These are phyloP conservation scores for Dasysyrphus tricinctus DNA, from an alignment of 2,888 invertebrate genomes.

Conservation along the genomic window DNA sequence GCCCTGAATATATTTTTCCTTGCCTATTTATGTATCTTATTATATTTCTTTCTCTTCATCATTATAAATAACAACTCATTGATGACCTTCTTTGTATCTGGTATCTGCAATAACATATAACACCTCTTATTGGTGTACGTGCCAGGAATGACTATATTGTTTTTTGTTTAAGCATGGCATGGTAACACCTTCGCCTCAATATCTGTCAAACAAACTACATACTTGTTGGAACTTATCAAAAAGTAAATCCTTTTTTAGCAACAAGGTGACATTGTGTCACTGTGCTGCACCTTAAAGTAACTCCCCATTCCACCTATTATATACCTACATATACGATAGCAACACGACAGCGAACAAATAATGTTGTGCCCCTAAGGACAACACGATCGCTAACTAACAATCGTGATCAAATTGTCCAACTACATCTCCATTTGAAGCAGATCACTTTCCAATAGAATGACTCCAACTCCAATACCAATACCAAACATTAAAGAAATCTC, in stretches of 20 bases:
- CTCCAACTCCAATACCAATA: conserved; percentile 48
- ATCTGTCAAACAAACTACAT: conserved; percentile 63
- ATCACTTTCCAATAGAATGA: conserved; percentile 70
- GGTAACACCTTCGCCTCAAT: conserved; percentile 52
- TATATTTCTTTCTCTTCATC: not conserved
- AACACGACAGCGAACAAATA: conserved; percentile 58
- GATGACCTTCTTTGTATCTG: not conserved
- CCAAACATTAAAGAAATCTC: conserved; percentile 36
- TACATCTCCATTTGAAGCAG: conserved; percentile 73
- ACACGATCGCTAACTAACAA: conserved; percentile 51
- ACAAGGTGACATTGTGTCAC: conserved; percentile 35
- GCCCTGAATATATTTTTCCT: no score
- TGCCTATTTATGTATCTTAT: no score
- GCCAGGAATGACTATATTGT: not conserved
- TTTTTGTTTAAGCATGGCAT: not conserved
- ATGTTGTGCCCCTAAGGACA: conserved; percentile 69
- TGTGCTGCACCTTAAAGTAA: conserved; percentile 55
- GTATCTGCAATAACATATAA: not conserved
- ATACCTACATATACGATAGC: conserved; percentile 43
- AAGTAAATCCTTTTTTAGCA: conserved; percentile 40
- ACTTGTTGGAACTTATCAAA: conserved; percentile 45
- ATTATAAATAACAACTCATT: not conserved
- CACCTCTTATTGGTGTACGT: conserved; percentile 29
- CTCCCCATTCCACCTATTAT: conserved; percentile 21
- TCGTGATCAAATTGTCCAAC: conserved; percentile 72